phyloP scores from a whole-genome alignment of 2,888 invertebrate genomes.

The Calameuta filiformis region DNA sequence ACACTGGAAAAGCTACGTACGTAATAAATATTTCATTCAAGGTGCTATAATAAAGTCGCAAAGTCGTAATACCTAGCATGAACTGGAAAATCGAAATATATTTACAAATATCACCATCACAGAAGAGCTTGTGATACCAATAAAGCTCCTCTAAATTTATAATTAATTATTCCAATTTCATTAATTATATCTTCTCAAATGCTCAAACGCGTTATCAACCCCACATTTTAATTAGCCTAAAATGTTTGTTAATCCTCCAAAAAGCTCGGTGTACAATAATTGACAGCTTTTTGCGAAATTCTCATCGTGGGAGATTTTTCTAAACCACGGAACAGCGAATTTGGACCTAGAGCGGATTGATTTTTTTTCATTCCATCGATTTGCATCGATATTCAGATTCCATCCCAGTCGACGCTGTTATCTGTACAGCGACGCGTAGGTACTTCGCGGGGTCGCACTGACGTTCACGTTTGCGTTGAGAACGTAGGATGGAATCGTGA shows the following conservation, averaged over 20 bases:
- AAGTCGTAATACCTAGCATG: not conserved
- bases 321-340: not conserved
- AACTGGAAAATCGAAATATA: not conserved
- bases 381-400: not conserved
- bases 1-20: no score
- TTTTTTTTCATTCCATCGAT: not conserved
- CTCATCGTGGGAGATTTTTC: not conserved
- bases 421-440: not conserved
- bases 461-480: not conserved
- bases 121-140: not conserved
- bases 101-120: not conserved
- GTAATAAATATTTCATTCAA: no score
- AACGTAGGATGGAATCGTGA: not conserved
- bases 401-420: not conserved
- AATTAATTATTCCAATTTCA: no score
- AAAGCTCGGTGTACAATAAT: not conserved
- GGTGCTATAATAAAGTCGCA: no score
- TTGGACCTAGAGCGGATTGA: not conserved
- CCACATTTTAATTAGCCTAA: no score
- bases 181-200: no score
- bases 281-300: not conserved
- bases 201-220: no score
- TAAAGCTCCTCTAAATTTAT: no score
- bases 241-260: no score
- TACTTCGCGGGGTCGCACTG: not conserved